Base-by-base conservation (phyloP, 2,888 invertebrate species). In the Malacosoma neustria region DNA sequence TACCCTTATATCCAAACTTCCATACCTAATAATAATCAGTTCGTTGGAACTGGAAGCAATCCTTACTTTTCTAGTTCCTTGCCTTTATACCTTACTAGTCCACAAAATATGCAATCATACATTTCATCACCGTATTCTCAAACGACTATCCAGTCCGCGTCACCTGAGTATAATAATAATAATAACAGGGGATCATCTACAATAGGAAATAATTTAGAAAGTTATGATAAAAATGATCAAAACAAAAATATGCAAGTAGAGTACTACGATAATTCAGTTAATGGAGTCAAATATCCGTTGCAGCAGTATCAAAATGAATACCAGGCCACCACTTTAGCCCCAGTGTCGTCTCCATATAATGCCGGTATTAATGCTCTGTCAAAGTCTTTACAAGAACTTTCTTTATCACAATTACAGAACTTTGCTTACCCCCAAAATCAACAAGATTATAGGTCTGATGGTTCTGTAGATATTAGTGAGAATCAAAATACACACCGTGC, bases 251-350 rank as follows among this genome's bases (percentile, higher is more conserved):
- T 81, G 45, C 72, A 74, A 48, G 74, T 80, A 36, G 80, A 84
- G 46, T 81, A 82, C 53, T 85, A 77, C 40, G 79, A 85, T 45
- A 85, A 82, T 44, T 72, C 81, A 11, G 73, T 64, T 3, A 77
- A 72, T 46, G 81, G 81, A 4, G 57, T 82, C 0, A 68, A 77
- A 44, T 81, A 73, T 52, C 75, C 76, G 0, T 46, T 52, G 37
- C 66, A 65, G 37, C 80, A 76, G 43, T 75, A 72, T 49, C 71
- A 69, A 45, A 74, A 64, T 39, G 79, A 81, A 31, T 74, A 66
- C 33, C 57, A 67, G 1, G 65, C 74, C 31, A 72, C 84, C 5
- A 75, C 82, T 11, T 46, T 60, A 7, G 48, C 57, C 3, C 73
- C 81, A 1, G 60, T 66, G 5, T 67, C 71, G 5, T 65, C 73